These are phyloP conservation scores for Paracanthobrama guichenoti DNA, from an alignment of 2,113 vertebrate species.

Conservation along the genomic window DNA sequence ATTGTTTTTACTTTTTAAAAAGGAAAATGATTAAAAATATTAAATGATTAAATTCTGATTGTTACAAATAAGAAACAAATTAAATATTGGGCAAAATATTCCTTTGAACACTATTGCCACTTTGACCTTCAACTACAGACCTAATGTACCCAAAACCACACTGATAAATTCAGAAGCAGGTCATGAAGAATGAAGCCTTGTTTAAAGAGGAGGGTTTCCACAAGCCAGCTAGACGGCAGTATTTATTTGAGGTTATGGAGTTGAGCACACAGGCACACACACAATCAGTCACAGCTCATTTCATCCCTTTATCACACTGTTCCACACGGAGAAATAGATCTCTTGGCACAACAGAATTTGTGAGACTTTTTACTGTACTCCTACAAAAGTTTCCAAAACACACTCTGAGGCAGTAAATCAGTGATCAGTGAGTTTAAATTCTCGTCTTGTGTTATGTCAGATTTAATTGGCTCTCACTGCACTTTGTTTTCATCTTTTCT, in stretches of 20 bases:
- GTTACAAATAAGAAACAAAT: not conserved
- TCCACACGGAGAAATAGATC: not conserved
- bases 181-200: not conserved
- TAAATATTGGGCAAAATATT: not conserved
- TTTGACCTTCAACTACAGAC: not conserved
- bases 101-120: not conserved
- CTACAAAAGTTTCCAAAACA: slow-evolving; percentile 29
- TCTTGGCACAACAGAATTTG: not conserved
- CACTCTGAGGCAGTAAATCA: not conserved
- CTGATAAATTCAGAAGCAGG: slow-evolving; percentile 7
- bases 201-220: slow-evolving; percentile 10
- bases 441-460: not conserved
- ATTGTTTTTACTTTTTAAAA: no score
- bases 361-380: not conserved
- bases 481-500: slow-evolving; percentile 22
- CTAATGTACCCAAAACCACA: not conserved
- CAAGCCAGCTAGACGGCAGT: not conserved
- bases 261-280: not conserved
- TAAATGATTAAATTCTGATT: no score
- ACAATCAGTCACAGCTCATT: slow-evolving; percentile 26
- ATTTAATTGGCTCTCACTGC: not conserved
- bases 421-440: not conserved
- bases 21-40: no score
- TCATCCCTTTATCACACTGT: slow-evolving; percentile 29
- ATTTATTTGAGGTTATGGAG: slow-evolving; percentile 19